phyloP scores from a whole-genome alignment of 2,888 invertebrate genomes.

The Leucophenga montana region DNA sequence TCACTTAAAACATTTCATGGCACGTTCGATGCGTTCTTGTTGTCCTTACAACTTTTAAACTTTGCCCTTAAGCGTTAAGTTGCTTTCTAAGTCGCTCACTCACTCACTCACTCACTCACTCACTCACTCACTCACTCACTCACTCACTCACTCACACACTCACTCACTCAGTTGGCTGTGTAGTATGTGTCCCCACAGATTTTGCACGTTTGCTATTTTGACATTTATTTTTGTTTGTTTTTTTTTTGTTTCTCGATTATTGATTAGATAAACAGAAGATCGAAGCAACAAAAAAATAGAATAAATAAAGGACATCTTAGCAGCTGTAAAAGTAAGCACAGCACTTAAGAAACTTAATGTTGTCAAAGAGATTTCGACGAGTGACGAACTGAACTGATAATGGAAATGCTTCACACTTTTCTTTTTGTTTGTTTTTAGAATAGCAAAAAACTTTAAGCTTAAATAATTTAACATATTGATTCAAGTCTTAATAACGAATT shows the following conservation, averaged over 20 bases:
- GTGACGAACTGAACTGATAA: no score
- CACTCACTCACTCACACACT: not conserved
- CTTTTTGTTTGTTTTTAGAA: no score
- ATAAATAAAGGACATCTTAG: not conserved
- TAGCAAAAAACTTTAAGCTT: no score
- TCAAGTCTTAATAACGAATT: no score
- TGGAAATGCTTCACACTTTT: no score
- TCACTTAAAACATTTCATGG: constrained; percentile 15
- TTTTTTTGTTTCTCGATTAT: constrained; percentile 48
- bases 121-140: not conserved
- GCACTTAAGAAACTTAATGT: constrained; percentile 61
- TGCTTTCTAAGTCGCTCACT: not conserved
- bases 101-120: not conserved
- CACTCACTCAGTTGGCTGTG: not conserved
- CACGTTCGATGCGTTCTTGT: not conserved
- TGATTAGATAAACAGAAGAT: constrained; percentile 58
- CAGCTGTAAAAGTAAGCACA: constrained; percentile 4
- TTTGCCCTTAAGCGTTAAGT: constrained; percentile 12
- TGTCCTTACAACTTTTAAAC: constrained; percentile 20
- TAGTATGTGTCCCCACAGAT: constrained; percentile 54
- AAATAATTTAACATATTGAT: no score
- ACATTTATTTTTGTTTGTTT: constrained; percentile 46
- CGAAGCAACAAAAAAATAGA: constrained; percentile 22
- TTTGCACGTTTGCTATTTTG: constrained; percentile 63
- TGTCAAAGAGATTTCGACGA: constrained; percentile 45